Evolutionary conservation across 2,797 vertebrate species (phyloP), one percentile per base, ranked within the genome.

Genomic region (Alca torda): DNA sequence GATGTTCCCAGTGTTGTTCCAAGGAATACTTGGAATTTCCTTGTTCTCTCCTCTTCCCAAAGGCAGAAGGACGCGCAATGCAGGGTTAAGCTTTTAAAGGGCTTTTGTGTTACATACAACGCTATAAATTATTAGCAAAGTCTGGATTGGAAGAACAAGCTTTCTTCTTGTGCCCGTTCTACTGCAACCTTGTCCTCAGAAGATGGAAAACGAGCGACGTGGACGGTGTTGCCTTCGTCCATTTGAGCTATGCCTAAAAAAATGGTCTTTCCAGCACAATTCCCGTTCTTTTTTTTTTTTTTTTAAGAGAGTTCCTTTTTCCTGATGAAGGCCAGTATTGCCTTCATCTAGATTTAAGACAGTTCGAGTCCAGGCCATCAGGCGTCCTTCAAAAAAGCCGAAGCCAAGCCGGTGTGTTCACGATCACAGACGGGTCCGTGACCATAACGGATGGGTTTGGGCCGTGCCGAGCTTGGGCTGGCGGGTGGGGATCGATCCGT

Each of bases 401-500:
- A 72, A 68, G 50, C 33, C 67, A 45, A 39, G 20, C 11, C 23
- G 60, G 60, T 2, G 1, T 2, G 11, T 46, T 72, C 2, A 0
- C 4, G 17, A 12, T 2, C 46, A 10, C 6, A 4, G 21, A 23
- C 13, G 46, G 46, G 46, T 48, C 23, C 46, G 23, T 23, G 11
- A 48, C 11, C 46, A 3, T 12, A 48, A 23, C 46, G 15, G 5
- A 5, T 8, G 35, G 35, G 3, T 75, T 82, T 77, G 69, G 46
- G 37, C 31, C 2, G 3, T 31, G 46, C 37, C 0, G 0, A 33
- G 70, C 37, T n/a, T 31, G 61, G 43, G 54, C 54, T 28, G 48
- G 39, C 0, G 0, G 11, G 11, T 2, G 24, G 20, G n/a, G 13
- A 11, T 17, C 14, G 57, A 9, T 14, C 53, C 3, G 13, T 6